Percentiles rank a stretch among this genome's conserved stretches.
phyloP scores from a whole-genome alignment of 2,797 vertebrate genomes.

The Percopsis omiscomaycus region DNA sequence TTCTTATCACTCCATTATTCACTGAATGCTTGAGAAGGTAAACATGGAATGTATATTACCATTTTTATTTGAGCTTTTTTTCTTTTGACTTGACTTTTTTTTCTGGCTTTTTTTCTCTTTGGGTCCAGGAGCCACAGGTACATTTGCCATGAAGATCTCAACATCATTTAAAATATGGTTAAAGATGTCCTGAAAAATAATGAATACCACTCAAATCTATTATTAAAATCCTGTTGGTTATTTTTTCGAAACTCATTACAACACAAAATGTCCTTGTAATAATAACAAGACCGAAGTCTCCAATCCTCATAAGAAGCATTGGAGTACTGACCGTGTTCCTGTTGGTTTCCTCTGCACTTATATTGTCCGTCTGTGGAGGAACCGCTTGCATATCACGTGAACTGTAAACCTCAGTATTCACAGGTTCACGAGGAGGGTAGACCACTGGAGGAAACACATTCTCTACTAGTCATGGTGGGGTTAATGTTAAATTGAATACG shows the following conservation, averaged over 20 bases:
- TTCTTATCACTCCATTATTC: background rate
- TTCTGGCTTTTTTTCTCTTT: constrained; percentile 49
- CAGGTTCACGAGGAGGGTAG: constrained; percentile 25
- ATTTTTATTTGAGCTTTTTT: constrained; percentile 33
- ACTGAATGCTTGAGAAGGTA: background rate
- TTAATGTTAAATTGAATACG: too few species aligned
- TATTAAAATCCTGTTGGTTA: too few species aligned
- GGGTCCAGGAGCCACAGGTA: constrained; percentile 8
- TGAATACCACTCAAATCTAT: background rate
- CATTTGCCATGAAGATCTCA: constrained; percentile 67
- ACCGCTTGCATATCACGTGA: constrained; percentile 8
- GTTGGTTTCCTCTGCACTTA: constrained; percentile 15
- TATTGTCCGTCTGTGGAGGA: background rate
- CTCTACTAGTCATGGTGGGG: constrained; percentile 15
- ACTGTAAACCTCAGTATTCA: constrained; percentile 17
- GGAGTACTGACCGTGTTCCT: constrained; percentile 63
- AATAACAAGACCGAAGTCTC: too few species aligned
- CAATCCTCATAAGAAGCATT: too few species aligned
- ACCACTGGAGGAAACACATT: background rate
- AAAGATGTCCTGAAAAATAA: constrained; percentile 72
- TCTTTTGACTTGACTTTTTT: constrained; percentile 39
- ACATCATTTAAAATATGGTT: constrained; percentile 77
- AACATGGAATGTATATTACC: constrained; percentile 42
- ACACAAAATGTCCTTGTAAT: too few species aligned
- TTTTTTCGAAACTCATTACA: too few species aligned